Percentiles rank a stretch among this genome's conserved stretches.
Evolutionary conservation across 2,113 vertebrate species (phyloP).

Genomic region (Platichthys stellatus): DNA sequence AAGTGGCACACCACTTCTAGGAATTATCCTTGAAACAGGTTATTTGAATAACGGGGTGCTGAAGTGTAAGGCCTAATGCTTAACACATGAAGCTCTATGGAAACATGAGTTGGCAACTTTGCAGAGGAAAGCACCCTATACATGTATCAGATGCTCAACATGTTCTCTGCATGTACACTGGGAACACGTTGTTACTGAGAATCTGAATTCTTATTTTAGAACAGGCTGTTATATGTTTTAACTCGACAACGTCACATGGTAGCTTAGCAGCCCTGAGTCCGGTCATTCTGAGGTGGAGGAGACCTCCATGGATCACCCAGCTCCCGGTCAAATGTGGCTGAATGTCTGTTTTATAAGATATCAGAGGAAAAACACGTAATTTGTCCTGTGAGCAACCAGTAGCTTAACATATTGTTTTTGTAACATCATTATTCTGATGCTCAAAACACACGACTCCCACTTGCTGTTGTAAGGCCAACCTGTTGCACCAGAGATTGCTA

Average conservation of each 20-base stretch:
- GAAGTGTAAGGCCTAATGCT: constrained; percentile 51
- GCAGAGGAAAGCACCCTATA: constrained; percentile 8
- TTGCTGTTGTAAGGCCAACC: not conserved
- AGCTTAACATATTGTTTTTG: not conserved
- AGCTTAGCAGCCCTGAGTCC: not conserved
- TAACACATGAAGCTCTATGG: constrained; percentile 59
- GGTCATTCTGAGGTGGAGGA: not conserved
- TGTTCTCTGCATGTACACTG: constrained; percentile 10
- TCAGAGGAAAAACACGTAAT: not conserved
- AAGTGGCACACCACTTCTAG: constrained; percentile 64
- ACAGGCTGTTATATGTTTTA: not conserved
- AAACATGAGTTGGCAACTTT: constrained; percentile 40
- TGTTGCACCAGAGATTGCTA: not conserved
- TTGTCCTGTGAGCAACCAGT: not conserved
- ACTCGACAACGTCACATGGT: not conserved
- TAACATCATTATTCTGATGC: not conserved
- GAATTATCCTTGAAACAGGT: constrained; percentile 55
- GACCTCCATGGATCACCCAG: not conserved
- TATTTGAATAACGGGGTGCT: constrained; percentile 59
- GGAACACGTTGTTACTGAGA: not conserved
- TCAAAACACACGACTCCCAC: not conserved
- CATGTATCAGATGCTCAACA: not conserved
- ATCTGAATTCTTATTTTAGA: constrained; percentile 11
- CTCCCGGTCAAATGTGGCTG: not conserved
- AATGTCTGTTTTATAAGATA: not conserved